phyloP scores from a whole-genome alignment of 2,888 invertebrate genomes.

The Rotaria magnacalcarata region DNA sequence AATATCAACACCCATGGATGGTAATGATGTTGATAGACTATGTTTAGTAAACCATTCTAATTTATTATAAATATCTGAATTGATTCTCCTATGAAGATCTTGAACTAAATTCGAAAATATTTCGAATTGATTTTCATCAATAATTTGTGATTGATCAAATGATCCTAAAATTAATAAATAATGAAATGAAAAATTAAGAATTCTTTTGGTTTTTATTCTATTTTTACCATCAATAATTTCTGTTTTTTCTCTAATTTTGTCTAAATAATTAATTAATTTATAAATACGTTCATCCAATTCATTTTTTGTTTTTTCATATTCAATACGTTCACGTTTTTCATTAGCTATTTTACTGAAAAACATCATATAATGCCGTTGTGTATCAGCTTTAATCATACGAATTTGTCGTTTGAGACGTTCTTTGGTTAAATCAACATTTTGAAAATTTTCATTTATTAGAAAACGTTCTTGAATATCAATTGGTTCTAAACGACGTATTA shows the following conservation, averaged over 20 bases:
- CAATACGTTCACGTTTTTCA: constrained; percentile 12
- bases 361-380: constrained; percentile 13
- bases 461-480: not conserved
- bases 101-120: not conserved
- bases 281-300: not conserved
- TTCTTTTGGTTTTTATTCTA: not conserved
- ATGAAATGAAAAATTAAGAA: not conserved
- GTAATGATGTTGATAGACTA: constrained; percentile 3
- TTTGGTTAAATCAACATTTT: constrained; percentile 7
- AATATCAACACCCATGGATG: constrained; percentile 1
- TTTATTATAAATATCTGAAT: not conserved
- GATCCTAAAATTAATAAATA: not conserved
- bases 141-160: constrained; percentile 9
- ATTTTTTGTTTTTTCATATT: not conserved
- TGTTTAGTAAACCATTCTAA: constrained; percentile 16
- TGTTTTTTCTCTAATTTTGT: not conserved
- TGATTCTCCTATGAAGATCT: not conserved
- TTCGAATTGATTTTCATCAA: constrained; percentile 1
- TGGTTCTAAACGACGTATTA: constrained; percentile 6
- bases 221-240: not conserved
- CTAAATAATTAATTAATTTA: constrained; percentile 10
- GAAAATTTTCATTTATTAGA: constrained; percentile 6
- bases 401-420: not conserved
- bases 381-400: constrained; percentile 25
- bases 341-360: constrained; percentile 19